phyloP scores from a whole-genome alignment of 2,797 vertebrate species.

The Pygocentrus nattereri region DNA sequence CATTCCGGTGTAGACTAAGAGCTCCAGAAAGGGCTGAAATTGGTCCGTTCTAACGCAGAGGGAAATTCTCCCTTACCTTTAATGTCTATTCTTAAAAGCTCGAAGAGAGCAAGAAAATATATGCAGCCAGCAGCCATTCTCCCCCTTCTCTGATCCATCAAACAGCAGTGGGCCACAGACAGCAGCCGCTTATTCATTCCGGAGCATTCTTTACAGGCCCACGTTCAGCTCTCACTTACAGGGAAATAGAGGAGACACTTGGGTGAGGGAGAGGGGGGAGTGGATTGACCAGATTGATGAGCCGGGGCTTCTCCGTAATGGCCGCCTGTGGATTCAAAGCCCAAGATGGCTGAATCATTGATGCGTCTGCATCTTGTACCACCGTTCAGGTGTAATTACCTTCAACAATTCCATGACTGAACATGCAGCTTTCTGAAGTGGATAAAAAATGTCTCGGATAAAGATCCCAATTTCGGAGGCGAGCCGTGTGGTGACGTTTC shows the following conservation, averaged over 20 bases:
- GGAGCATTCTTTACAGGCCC: conserved; percentile 3
- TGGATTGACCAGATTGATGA: conserved; percentile 2
- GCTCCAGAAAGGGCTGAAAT: background rate
- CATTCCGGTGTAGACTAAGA: background rate
- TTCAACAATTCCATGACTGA: background rate
- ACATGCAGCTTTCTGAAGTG: too few species aligned
- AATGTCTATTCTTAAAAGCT: conserved; percentile 8
- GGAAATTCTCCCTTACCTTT: background rate
- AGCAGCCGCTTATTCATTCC: background rate
- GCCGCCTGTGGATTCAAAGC: conserved; percentile 4
- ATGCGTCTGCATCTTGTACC: background rate
- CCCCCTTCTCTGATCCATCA: conserved; percentile 1
- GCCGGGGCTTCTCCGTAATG: conserved; percentile 5
- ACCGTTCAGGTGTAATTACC: conserved; percentile 9
- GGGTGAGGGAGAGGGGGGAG: background rate
- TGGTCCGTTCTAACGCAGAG: background rate
- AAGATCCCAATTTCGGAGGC: background rate
- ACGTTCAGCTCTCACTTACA: conserved; percentile 1
- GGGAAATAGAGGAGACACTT: conserved; percentile 7
- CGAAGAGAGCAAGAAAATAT: background rate
- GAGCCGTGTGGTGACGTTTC: too few species aligned
- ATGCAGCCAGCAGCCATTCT: background rate
- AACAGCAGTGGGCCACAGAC: background rate
- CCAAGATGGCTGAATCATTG: conserved; percentile 19
- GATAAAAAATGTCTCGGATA: background rate